Conservation (phyloP, 2,888 invertebrate species). For the Brachypalpus laphriformis region DNA sequence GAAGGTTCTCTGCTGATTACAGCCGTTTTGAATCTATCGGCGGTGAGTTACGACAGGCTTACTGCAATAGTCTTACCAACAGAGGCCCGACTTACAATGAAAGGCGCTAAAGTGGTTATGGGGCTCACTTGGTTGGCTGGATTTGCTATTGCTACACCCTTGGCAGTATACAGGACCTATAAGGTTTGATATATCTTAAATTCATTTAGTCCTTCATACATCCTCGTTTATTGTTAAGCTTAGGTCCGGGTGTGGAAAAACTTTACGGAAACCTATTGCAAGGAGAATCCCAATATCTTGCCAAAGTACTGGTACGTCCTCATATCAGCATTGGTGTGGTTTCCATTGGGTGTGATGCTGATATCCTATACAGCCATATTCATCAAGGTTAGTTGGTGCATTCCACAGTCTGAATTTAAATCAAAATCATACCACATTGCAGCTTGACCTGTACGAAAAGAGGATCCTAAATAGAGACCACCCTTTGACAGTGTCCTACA, state of each 20-base stretch:
- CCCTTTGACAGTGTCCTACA: constrained; percentile 86
- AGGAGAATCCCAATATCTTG: constrained; percentile 86
- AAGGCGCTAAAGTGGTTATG: constrained; percentile 87
- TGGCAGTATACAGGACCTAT: constrained; percentile 86
- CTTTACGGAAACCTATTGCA: constrained; percentile 90
- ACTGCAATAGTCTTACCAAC: constrained; percentile 90
- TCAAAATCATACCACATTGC: constrained; percentile 76
- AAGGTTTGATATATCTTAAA: constrained; percentile 82
- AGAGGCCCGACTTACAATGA: constrained; percentile 87
- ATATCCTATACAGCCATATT: constrained; percentile 90
- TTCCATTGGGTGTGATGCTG: constrained; percentile 89
- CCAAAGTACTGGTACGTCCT: constrained; percentile 92
- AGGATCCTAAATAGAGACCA: constrained; percentile 86
- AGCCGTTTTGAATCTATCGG: constrained; percentile 89
- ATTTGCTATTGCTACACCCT: constrained; percentile 86
- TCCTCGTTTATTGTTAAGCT: constrained; percentile 67
- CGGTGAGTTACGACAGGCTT: constrained; percentile 92
- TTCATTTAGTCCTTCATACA: background rate
- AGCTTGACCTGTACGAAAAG: constrained; percentile 87
- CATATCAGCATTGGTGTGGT: constrained; percentile 89
- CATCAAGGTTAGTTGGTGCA: constrained; percentile 84
- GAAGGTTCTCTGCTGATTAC: constrained; percentile 90
- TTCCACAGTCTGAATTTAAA: background rate
- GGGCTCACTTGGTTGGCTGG: constrained; percentile 87
- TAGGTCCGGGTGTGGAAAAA: constrained; percentile 90